Percentiles rank a stretch among this genome's conserved stretches.
These are phyloP conservation scores for Tragulus kanchil DNA, from an alignment of 2,113 vertebrate genomes.

Conservation along the genomic window DNA sequence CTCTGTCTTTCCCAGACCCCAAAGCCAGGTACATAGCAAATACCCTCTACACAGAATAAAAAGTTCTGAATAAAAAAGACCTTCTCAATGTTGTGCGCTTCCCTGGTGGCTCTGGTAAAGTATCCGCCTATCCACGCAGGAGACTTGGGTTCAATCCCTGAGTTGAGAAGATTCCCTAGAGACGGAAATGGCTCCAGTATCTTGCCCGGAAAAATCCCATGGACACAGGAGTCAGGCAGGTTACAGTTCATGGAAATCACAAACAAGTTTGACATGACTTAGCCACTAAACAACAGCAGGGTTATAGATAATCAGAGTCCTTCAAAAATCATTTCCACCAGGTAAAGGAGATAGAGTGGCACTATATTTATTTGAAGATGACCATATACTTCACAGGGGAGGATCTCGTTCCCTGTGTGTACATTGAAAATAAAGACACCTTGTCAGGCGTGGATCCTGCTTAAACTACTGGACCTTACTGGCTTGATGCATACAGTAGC, in stretches of 20 bases:
- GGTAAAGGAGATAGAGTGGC: constrained; percentile 95
- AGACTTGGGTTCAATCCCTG: background rate
- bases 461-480: constrained; percentile 98
- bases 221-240: background rate
- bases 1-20: constrained; percentile 98
- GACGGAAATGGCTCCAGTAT: background rate
- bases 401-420: constrained; percentile 94
- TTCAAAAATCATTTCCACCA: constrained; percentile 99
- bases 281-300: constrained; percentile 78
- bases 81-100: constrained; percentile 88
- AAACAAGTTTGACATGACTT: background rate
- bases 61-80: constrained; percentile 98
- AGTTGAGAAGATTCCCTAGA: background rate
- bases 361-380: constrained; percentile 98
- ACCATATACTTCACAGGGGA: constrained; percentile 91
- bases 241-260: background rate
- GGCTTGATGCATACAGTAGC: constrained; percentile 95
- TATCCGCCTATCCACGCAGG: background rate
- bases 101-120: background rate
- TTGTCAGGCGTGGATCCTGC: constrained; percentile 94
- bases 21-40: constrained; percentile 97
- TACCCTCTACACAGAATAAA: constrained; percentile 96
- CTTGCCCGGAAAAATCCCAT: background rate
- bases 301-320: constrained; percentile 98
- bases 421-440: constrained; percentile 95